Evolutionary conservation across 2,888 invertebrate genomes (phyloP), one percentile per base, ranked within the genome.

Genomic region (Drosophila stalkeri): DNA sequence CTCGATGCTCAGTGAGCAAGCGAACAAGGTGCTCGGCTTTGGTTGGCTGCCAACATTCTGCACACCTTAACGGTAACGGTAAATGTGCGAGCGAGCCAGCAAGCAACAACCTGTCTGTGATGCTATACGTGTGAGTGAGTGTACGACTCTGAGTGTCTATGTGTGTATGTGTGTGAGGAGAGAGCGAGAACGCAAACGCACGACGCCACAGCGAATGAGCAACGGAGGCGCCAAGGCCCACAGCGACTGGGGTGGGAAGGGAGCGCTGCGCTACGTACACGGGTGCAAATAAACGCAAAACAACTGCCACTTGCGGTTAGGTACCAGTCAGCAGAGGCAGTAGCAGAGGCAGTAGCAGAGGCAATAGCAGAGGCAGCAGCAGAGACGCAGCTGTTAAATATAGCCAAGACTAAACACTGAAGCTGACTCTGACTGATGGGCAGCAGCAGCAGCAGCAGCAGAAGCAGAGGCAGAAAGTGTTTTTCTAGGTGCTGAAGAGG

Each of bases 21-120:
- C 76, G 79, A 74, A 70, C 72, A 91, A 91, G 89, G 85, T 87
- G 86, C 92, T 89, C 72, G 82, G 85, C 92, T 91, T 92, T 91
- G 91, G 91, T 91, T 92, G 91, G 91, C 86, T 91, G 92, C 91
- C 92, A 91, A 91, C 91, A 89, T 91, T 91, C 84, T 89, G 91
- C 92, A 86, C 92, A 91, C 92, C 92, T 91, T 89, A 89, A 86
- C 83, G 77, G 83, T 82, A 82, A 81, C 82, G 75, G 73, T 72
- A 81, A 70, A 68, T 56, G 78, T 80, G 80, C 72, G 91, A 90
- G 87, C 73, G 86, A 90, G 88, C 67, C 75, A 77, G 78, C 84
- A 73, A 70, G 74, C 83, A 85, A 86, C 88, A 84, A 89, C 84
- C 84, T 84, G 89, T 81, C 82, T 87, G 72, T 70, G 72, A 71